Evolutionary conservation across 2,888 invertebrate genomes (phyloP).

Genomic region (Drosophila greeni): DNA sequence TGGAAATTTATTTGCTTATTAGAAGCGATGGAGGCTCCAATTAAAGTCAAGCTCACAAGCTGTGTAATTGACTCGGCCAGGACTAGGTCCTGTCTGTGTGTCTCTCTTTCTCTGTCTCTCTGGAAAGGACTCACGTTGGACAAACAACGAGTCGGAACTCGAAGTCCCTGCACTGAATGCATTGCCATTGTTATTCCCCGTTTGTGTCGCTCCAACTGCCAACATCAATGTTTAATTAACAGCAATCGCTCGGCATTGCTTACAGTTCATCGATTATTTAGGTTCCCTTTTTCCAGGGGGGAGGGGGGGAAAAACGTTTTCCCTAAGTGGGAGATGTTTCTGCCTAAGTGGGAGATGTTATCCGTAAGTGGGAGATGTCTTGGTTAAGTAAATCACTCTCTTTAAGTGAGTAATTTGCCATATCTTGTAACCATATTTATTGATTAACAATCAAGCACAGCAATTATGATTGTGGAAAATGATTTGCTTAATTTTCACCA

Average conservation of each 20-base stretch:
- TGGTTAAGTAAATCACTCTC: no score
- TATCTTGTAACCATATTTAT: no score
- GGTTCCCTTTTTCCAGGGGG: not conserved
- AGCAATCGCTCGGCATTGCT: constrained; percentile 4
- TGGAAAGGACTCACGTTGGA: constrained; percentile 1
- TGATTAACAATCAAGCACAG: constrained; percentile 1
- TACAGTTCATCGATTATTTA: constrained; percentile 6
- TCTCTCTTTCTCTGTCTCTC: not conserved
- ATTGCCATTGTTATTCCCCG: constrained; percentile 16
- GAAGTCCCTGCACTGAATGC: not conserved
- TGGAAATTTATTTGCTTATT: constrained; percentile 31
- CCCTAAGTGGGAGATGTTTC: not conserved
- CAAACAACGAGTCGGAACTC: constrained; percentile 3
- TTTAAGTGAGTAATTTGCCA: no score
- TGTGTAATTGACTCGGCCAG: constrained; percentile 23
- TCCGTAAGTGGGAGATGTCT: no score
- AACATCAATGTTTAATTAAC: constrained; percentile 5
- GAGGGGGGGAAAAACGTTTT: not conserved
- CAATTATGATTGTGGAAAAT: constrained; percentile 3
- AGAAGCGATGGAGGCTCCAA: constrained; percentile 4
- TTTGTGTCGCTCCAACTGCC: constrained; percentile 7
- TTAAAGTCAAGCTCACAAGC: constrained; percentile 22
- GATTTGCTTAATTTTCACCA: constrained; percentile 1
- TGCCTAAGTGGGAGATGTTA: no score
- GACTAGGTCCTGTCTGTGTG: not conserved